These are phyloP conservation scores for Phoenicopterus ruber DNA, from an alignment of 2,113 vertebrate genomes.

Conservation along the genomic window DNA sequence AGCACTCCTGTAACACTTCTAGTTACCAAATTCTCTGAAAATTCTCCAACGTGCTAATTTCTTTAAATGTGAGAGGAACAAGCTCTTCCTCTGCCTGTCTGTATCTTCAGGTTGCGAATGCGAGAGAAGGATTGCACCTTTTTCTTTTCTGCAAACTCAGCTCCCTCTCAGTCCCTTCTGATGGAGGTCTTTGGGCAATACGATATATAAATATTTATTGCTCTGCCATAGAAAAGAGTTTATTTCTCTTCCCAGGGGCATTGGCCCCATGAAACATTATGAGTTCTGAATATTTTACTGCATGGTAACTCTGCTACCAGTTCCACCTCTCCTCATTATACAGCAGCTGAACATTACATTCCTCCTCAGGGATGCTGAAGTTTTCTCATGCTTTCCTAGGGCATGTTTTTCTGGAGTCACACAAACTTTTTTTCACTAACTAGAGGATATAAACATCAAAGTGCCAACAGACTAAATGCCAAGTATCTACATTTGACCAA, in stretches of 20 bases:
- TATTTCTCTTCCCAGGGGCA: slow-evolving; percentile 30
- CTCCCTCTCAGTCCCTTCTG: background rate
- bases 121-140: background rate
- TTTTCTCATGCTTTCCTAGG: background rate
- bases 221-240: slow-evolving; percentile 18
- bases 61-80: background rate
- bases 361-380: background rate
- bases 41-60: background rate
- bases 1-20: background rate
- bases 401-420: background rate
- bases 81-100: background rate
- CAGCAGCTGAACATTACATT: background rate
- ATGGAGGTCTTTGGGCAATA: slow-evolving; percentile 9
- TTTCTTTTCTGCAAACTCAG: background rate
- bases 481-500: background rate
- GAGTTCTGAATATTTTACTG: slow-evolving; percentile 29
- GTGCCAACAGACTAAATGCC: background rate
- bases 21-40: background rate
- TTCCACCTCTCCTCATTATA: slow-evolving; percentile 10
- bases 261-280: slow-evolving; percentile 27
- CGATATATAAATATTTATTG: slow-evolving; percentile 34
- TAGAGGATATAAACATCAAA: background rate
- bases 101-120: background rate
- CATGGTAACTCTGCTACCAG: background rate
- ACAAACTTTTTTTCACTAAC: background rate